Evolutionary conservation across 2,888 invertebrate species (phyloP), one percentile per base, ranked within the genome.

Genomic region (Acholoe squamosa): DNA sequence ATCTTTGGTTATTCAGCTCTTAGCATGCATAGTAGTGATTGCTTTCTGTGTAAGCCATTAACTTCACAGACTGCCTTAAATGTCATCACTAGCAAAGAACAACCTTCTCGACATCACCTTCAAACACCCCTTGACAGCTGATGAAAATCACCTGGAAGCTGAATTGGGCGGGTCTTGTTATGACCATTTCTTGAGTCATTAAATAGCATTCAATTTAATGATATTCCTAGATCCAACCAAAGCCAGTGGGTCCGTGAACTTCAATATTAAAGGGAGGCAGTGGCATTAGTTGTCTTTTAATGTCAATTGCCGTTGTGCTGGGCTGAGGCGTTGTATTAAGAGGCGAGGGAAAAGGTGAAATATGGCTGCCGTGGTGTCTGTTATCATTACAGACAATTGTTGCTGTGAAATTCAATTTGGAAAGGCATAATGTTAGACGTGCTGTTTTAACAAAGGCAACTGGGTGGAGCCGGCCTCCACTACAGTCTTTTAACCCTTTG

Each of bases 341-440:
- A 61, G 19, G n/a, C n/a, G 61, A n/a, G 5, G 61, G 3, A n/a
- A 61, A n/a, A 12, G 61, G 61, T 61, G n/a, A 43, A 61, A 61
- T 19, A n/a, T n/a, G 61, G 61, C 22, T 19, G 61, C 61, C 7
- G 19, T 3, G 22, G 61, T 61, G 61, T 61, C 61, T 19, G n/a
- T n/a, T 61, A 61, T 61, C 61, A 61, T 61, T 61, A 61, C 12
- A 61, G 61, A 61, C 61, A 61, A n/a, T n/a, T n/a, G n/a, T 61
- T n/a, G n/a, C 14, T 61, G 61, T 3, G 19, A 19, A 61, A 61
- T 61, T 61, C 19, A n/a, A 61, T 61, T 61, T 61, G 61, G n/a
- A 61, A 43, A 43, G 22, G 19, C 19, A 19, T 61, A 14, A 14
- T 14, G 61, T n/a, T 61, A 61, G 61, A 61, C 19, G 61, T 3